A percentile compares a stretch with the other conserved stretches of the same genome.
Conservation (phyloP, 2,888 invertebrate genomes). For the Drosophila algonquin region DNA sequence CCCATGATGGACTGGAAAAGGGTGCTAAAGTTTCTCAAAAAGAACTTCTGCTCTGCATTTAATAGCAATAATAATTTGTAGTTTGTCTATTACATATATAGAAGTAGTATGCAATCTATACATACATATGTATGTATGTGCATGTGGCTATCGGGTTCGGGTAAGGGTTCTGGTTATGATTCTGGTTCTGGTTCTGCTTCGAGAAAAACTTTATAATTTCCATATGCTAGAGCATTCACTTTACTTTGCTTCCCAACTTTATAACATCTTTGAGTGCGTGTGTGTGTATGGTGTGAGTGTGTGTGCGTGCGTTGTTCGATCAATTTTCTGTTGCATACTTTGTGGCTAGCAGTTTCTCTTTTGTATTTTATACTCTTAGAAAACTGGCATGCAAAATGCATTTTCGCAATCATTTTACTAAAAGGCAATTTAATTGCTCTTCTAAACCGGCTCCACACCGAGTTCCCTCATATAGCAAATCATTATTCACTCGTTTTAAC, state of each 20-base stretch:
- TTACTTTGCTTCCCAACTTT: conserved; percentile 52
- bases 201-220: conserved; percentile 70
- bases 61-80: conserved; percentile 78
- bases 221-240: conserved; percentile 52
- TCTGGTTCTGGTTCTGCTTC: conserved; percentile 5
- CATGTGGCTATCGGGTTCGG: conserved; percentile 56
- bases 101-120: conserved; percentile 53
- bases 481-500: background rate
- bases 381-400: conserved; percentile 51
- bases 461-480: background rate
- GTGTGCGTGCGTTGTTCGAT: conserved; percentile 43
- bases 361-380: conserved; percentile 12
- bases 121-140: no score
- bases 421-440: conserved; percentile 70
- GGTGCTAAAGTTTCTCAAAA: conserved; percentile 60
- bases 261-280: conserved; percentile 15
- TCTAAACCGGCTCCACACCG: conserved; percentile 1
- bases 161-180: background rate
- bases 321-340: conserved; percentile 59
- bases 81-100: conserved; percentile 58
- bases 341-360: conserved; percentile 18
- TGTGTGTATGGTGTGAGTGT: conserved; percentile 21
- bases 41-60: conserved; percentile 73
- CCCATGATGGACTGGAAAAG: conserved; percentile 52
- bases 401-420: conserved; percentile 66